phyloP scores from a whole-genome alignment of 1,140 invertebrate species.

The Heliothis virescens region DNA sequence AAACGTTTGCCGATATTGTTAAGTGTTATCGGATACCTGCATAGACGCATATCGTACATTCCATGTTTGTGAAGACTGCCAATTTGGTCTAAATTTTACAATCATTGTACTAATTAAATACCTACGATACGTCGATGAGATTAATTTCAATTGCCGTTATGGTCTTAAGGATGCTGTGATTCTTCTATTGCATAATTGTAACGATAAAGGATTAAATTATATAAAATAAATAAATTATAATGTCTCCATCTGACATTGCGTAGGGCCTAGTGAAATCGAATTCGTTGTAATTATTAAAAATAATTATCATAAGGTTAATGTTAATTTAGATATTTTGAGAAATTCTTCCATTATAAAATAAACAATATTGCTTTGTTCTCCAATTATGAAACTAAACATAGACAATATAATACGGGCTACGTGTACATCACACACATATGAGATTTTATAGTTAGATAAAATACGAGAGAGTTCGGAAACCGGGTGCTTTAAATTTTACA shows the following conservation, averaged over 20 bases:
- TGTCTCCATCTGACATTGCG: conserved; percentile 81
- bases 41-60: conserved; percentile 86
- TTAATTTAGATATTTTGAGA: conserved; percentile 79
- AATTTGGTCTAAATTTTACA: conserved; percentile 86
- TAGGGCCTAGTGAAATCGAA: conserved; percentile 83
- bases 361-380: conserved; percentile 76
- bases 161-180: conserved; percentile 86
- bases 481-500: conserved; percentile 86
- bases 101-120: conserved; percentile 78
- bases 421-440: conserved; percentile 77
- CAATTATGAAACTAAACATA: conserved; percentile 68
- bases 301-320: conserved; percentile 71
- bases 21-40: conserved; percentile 85
- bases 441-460: conserved; percentile 82
- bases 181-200: conserved; percentile 86
- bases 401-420: conserved; percentile 82
- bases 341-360: conserved; percentile 79
- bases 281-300: conserved; percentile 81
- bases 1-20: conserved; percentile 81
- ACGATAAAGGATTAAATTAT: conserved; percentile 75
- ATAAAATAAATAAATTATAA: conserved; percentile 71
- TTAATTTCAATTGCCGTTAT: conserved; percentile 84
- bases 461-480: conserved; percentile 84
- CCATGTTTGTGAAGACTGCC: conserved; percentile 86
- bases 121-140: conserved; percentile 82